phyloP scores from a whole-genome alignment of 2,113 vertebrate species.

The Rhinolophus sinicus region DNA sequence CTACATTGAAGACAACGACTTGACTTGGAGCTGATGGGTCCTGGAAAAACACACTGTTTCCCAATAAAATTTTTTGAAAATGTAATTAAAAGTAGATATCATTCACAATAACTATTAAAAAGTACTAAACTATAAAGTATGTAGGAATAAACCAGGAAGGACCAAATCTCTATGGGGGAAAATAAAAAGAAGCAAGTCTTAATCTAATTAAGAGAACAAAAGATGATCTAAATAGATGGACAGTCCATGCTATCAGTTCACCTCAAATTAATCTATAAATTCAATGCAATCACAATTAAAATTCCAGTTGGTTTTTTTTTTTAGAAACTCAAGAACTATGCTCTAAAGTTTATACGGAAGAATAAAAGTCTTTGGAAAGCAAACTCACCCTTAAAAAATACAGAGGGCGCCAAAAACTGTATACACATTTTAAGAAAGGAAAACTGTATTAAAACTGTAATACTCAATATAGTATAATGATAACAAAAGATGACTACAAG shows the following conservation, averaged over 20 bases:
- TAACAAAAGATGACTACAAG: no score
- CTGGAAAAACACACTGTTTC: no score
- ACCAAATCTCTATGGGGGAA: background rate
- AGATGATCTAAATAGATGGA: background rate
- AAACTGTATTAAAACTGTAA: no score
- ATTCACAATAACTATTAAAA: background rate
- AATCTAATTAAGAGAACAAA: background rate
- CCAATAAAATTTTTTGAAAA: background rate
- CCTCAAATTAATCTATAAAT: background rate
- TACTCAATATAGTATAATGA: no score
- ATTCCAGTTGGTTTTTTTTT: background rate
- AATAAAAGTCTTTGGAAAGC: background rate
- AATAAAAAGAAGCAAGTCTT: background rate
- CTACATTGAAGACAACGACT: no score
- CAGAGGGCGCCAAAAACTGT: no score
- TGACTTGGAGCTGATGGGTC: no score
- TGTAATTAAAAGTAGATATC: slow-evolving; percentile 1
- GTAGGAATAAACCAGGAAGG: background rate
- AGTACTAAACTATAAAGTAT: background rate
- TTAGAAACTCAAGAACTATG: slow-evolving; percentile 32
- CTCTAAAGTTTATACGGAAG: background rate
- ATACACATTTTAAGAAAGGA: no score
- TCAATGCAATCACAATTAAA: background rate
- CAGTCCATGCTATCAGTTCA: background rate
- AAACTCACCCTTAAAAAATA: slow-evolving; percentile 12